phyloP scores from a whole-genome alignment of 2,113 vertebrate genomes.

The Nothoprocta pentlandii region DNA sequence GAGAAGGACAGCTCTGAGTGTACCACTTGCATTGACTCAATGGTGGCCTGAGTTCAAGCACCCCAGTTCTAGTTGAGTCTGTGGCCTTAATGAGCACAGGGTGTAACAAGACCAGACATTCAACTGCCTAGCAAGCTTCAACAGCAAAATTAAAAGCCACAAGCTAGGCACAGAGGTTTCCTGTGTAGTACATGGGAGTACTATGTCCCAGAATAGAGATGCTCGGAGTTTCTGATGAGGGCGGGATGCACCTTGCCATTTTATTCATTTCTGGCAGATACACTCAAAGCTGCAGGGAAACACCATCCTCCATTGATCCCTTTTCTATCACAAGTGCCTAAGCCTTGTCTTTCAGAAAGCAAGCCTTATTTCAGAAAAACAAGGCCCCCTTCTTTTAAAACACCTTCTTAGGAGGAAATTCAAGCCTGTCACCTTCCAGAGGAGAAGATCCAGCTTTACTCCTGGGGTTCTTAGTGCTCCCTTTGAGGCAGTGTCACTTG shows the following conservation, averaged over 20 bases:
- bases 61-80: background rate
- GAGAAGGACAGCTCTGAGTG: background rate
- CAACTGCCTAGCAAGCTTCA: background rate
- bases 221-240: background rate
- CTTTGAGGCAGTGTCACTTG: background rate
- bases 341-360: background rate
- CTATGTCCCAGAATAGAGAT: background rate
- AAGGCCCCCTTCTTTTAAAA: background rate
- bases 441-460: background rate
- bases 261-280: background rate
- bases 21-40: background rate
- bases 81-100: background rate
- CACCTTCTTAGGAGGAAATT: background rate
- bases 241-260: background rate
- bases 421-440: background rate
- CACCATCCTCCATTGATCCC: background rate
- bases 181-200: background rate
- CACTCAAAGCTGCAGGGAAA: background rate
- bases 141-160: background rate
- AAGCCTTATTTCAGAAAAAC: background rate
- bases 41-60: background rate
- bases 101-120: background rate
- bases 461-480: background rate
- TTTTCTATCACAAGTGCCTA: background rate
- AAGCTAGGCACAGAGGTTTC: background rate